Evolutionary conservation across 2,888 invertebrate genomes (phyloP), one percentile per base, ranked within the genome.

Genomic region (Tipula unca): DNA sequence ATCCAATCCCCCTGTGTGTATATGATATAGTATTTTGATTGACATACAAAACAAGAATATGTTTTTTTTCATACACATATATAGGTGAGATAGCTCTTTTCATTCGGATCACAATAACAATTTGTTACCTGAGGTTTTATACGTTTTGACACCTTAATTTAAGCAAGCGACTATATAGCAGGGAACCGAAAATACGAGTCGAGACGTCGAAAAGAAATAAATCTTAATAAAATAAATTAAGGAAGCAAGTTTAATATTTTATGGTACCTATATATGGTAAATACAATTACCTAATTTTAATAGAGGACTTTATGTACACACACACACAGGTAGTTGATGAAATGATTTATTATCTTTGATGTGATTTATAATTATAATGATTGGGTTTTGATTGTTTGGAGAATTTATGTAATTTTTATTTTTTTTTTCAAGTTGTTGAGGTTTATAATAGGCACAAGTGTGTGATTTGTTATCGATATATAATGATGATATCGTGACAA

Each of bases 111-210:
- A 69, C 69, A 69, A 69, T 69, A 69, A 5, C 83, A 32, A 83
- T 83, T 83, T 83, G 83, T 83, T 83, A 83, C 83, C 83, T 83
- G 83, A 83, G 83, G 83, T 83, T 83, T 35, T 32, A 35, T 83
- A 83, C 29, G n/a, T 83, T 83, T 83, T 83, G 83, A 83, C 83
- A 83, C 83, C 83, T 83, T 83, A 83, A 35, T 32, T 32, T 83
- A 82, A 25, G 4, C 35, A 35, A 35, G 39, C 6, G 39, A 13
- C 39, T 39, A 13, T 32, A n/a, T n/a, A n/a, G n/a, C n/a, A 32
- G 32, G 32, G 32, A 32, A 32, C 32, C 32, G 32, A 32, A 32
- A 32, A 8, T 69, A 69, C 25, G 14, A 13, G 25, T 69, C 69
- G 17, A 48, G 48, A 17, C 2, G n/a, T n/a, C n/a, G 48, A 48